Base-by-base conservation (phyloP, 2,113 vertebrate genomes). In the Notarius quadriscutis region DNA sequence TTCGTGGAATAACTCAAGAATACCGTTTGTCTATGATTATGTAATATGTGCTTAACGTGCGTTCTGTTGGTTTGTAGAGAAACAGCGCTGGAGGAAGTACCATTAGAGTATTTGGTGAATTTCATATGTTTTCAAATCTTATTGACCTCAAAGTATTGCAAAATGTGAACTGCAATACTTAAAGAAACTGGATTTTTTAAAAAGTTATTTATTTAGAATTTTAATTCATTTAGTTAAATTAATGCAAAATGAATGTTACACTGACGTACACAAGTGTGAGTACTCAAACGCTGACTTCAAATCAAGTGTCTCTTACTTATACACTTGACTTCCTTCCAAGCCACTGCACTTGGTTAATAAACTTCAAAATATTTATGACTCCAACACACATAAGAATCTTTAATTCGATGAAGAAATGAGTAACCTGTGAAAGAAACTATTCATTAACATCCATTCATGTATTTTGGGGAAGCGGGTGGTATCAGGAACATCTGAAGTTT, bases 61-160 rank as follows among this genome's bases (percentile, higher is more conserved):
- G 10, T 30, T 82, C 83, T 79, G 0, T 91, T 69, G 86, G 6
- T 81, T 90, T 88, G 51, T 93, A 97, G 96, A 91, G 89, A 92
- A 50, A 7, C 93, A 95, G 75, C 95, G 94, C 74, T 97, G 97
- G 97, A 95, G 94, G 14, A 97, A 95, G 87, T 95, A 94, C 82
- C 93, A 95, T 83, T 97, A 90, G 9, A 88, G 51, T 11, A 53
- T 8, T 55, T 65, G 78, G 83, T 60, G 72, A n/a, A 81, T 41
- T 65, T 58, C 25, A 8, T 25, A 78, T 63, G n/a, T 75, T 14
- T 80, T 81, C 7, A 50, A 72, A 48, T 27, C 25, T 58, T 55
- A 55, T 4, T 81, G 60, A 63, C 20, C 41, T 65, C 65, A 10
- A n/a, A 30, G 18, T 15, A 15, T 15, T 58, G n/a, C 2, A 60